Percentiles rank a stretch among this genome's conserved stretches.
Evolutionary conservation across 2,797 vertebrate genomes (phyloP).

Genomic region (Sebastes baramenuke): DNA sequence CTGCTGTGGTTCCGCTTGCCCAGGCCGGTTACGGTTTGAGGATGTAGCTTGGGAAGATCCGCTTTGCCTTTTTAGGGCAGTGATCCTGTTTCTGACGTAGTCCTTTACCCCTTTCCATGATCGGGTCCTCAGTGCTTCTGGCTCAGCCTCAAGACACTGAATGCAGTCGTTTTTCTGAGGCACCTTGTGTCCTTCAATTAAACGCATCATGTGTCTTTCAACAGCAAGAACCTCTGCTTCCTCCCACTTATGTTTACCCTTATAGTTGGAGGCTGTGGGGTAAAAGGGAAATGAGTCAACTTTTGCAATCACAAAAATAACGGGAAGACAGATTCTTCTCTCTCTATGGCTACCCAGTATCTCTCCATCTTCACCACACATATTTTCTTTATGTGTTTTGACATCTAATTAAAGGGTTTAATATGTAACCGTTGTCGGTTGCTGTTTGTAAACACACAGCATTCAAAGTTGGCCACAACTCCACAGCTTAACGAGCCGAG

Average conservation of each 20-base stretch:
- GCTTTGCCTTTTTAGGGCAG: conserved; percentile 51
- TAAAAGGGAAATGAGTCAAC: no score
- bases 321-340: neutral
- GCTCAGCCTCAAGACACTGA: conserved; percentile 61
- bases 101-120: conserved; percentile 71
- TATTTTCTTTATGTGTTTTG: neutral
- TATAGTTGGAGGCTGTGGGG: conserved; percentile 9
- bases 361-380: no score
- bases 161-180: conserved; percentile 74
- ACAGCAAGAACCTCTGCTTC: conserved; percentile 59
- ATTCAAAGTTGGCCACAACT: no score
- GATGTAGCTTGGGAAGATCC: neutral
- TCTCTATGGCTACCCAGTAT: neutral
- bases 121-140: conserved; percentile 43
- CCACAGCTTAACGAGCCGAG: no score
- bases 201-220: conserved; percentile 65
- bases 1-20: neutral
- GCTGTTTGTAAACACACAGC: no score
- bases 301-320: neutral
- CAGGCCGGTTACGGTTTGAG: neutral
- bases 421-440: no score
- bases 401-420: neutral
- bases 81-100: conserved; percentile 73
- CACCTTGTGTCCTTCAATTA: conserved; percentile 56
- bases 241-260: conserved; percentile 51